A percentile compares a stretch with the other conserved stretches of the same genome.
phyloP scores from a whole-genome alignment of 2,797 vertebrate species.

The Lithobates pipiens region DNA sequence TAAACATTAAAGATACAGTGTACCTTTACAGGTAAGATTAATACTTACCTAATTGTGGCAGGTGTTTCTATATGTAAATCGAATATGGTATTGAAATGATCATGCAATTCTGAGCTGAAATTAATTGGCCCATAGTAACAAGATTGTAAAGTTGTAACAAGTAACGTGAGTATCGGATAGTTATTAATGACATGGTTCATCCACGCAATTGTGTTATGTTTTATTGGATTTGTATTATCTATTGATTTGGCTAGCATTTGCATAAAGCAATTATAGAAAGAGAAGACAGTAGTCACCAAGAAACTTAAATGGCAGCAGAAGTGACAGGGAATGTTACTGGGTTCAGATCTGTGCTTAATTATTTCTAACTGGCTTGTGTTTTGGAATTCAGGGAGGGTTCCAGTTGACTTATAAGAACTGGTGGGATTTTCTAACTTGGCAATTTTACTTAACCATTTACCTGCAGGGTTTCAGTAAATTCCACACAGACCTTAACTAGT shows the following conservation, averaged over 20 bases:
- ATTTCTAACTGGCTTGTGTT: constrained; percentile 47
- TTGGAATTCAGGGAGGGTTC: constrained; percentile 18
- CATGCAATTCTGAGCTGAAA: not conserved
- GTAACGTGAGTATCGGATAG: not conserved
- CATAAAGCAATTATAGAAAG: constrained; percentile 59
- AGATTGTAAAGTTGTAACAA: not conserved
- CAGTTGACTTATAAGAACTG: constrained; percentile 20
- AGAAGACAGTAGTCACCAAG: constrained; percentile 28
- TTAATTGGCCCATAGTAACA: not conserved
- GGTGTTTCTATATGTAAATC: not conserved
- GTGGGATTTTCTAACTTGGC: constrained; percentile 4
- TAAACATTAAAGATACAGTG: not conserved
- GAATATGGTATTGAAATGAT: not conserved
- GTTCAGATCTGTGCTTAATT: constrained; percentile 38
- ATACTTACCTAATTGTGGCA: not conserved
- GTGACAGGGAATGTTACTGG: constrained; percentile 39
- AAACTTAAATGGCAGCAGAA: constrained; percentile 32
- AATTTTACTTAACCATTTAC: constrained; percentile 9
- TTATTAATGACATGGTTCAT: constrained; percentile 22
- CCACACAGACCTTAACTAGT: too few species aligned
- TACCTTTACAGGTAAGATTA: not conserved
- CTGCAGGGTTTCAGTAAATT: not conserved
- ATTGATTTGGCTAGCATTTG: constrained; percentile 51
- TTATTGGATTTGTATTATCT: constrained; percentile 53
- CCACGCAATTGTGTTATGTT: constrained; percentile 39